A percentile compares a stretch with the other conserved stretches of the same genome.
These are phyloP conservation scores for Halictus rubicundus DNA, from an alignment of 1,140 invertebrate genomes.

Conservation along the genomic window DNA sequence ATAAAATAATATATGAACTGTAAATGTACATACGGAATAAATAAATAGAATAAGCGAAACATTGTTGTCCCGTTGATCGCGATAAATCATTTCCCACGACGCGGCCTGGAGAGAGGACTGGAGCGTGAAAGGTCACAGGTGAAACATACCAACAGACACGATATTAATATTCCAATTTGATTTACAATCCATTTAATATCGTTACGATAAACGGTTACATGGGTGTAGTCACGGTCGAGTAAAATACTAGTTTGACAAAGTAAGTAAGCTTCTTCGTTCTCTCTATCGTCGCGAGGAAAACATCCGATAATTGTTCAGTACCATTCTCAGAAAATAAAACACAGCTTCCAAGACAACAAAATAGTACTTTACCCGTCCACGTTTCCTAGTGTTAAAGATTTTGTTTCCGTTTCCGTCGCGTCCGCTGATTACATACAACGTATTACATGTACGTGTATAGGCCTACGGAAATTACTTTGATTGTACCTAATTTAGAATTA, in stretches of 20 bases:
- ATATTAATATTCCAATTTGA: conserved; percentile 33
- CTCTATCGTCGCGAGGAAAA: not conserved
- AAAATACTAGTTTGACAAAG: conserved; percentile 56
- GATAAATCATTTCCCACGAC: not conserved
- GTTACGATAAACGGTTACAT: conserved; percentile 44
- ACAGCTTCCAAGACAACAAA: conserved; percentile 24
- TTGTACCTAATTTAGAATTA: conserved; percentile 68
- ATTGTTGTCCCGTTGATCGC: not conserved
- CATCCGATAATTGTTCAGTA: too few relatives aligned
- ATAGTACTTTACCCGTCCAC: conserved; percentile 58
- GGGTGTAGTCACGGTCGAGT: conserved; percentile 40
- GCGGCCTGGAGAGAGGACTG: not conserved
- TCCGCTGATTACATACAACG: conserved; percentile 38
- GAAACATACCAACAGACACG: not conserved
- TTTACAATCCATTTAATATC: conserved; percentile 56
- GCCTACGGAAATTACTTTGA: conserved; percentile 58
- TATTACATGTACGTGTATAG: conserved; percentile 39
- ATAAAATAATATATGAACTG: conserved; percentile 4
- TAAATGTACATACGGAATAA: conserved; percentile 35
- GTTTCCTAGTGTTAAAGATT: not conserved
- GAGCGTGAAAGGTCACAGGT: not conserved
- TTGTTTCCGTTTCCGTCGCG: not conserved
- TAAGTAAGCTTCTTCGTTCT: not conserved
- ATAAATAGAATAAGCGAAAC: conserved; percentile 33
- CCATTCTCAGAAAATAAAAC: not conserved